A percentile compares a stretch with the other conserved stretches of the same genome.
phyloP scores from a whole-genome alignment of 37 sponge, comb jelly and placozoan species.

The Haliclona indistincta region DNA sequence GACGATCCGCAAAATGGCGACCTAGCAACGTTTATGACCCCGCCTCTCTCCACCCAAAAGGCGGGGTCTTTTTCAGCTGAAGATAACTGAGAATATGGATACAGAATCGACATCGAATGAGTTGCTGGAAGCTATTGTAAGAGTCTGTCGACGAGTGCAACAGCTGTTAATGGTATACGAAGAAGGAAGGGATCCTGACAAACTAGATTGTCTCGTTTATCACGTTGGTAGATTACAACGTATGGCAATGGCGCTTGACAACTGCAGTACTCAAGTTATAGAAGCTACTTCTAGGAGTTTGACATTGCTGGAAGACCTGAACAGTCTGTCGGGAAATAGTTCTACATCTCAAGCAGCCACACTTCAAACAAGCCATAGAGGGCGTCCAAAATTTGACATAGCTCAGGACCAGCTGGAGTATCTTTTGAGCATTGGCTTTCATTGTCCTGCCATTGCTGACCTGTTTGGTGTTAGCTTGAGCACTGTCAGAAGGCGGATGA shows the following conservation, averaged over 20 bases:
- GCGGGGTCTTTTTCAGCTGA: constrained; percentile 11
- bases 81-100: too few relatives aligned
- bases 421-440: background rate
- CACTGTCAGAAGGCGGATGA: constrained; percentile 3
- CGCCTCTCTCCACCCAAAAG: too few relatives aligned
- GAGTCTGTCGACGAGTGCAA: background rate
- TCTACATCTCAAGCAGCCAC: background rate
- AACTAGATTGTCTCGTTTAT: background rate
- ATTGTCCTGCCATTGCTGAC: background rate
- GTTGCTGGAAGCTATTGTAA: background rate
- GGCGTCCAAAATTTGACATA: constrained; percentile 1
- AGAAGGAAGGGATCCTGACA: background rate
- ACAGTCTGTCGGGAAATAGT: background rate
- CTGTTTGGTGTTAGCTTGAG: constrained; percentile 7
- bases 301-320: background rate
- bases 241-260: background rate
- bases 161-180: background rate
- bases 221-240: background rate
- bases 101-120: too few relatives aligned
- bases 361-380: background rate
- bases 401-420: constrained; percentile 3
- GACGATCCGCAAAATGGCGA: too few relatives aligned
- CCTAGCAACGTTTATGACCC: too few relatives aligned
- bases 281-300: background rate
- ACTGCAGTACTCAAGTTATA: background rate